phyloP scores from a whole-genome alignment of 1,140 invertebrate species.

The Diplogasteroides magnus region DNA sequence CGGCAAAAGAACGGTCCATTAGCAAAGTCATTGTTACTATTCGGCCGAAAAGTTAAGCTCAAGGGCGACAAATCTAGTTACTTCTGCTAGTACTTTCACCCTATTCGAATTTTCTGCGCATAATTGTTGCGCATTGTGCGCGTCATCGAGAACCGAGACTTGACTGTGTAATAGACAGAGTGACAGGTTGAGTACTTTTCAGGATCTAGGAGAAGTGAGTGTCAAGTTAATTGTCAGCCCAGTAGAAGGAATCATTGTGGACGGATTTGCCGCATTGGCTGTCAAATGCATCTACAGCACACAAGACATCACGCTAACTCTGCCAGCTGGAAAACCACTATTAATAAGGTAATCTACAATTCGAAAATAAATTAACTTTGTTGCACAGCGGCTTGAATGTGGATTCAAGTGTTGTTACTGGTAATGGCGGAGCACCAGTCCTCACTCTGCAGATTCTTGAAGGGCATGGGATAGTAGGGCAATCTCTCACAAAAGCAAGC shows the following conservation, averaged over 20 bases:
- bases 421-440: slow-evolving; percentile 20
- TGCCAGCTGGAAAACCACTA: slow-evolving; percentile 15
- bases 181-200: not conserved
- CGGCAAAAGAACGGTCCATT: no score
- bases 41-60: no score
- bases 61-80: not conserved
- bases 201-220: slow-evolving; percentile 22
- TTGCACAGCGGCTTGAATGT: slow-evolving; percentile 7
- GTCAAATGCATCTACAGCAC: slow-evolving; percentile 24
- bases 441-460: slow-evolving; percentile 32
- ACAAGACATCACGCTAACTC: slow-evolving; percentile 27
- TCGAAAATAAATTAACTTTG: not conserved
- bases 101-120: not conserved
- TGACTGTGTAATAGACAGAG: not conserved
- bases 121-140: not conserved
- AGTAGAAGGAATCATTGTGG: slow-evolving; percentile 27
- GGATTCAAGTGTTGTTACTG: slow-evolving; percentile 27
- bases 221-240: slow-evolving; percentile 25
- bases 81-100: not conserved
- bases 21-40: no score
- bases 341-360: not conserved
- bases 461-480: slow-evolving; percentile 29
- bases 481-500: slow-evolving; percentile 16
- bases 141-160: not conserved
- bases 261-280: slow-evolving; percentile 24